Evolutionary conservation across 2,113 vertebrate species (phyloP).

Genomic region (Hipposideros armiger): DNA sequence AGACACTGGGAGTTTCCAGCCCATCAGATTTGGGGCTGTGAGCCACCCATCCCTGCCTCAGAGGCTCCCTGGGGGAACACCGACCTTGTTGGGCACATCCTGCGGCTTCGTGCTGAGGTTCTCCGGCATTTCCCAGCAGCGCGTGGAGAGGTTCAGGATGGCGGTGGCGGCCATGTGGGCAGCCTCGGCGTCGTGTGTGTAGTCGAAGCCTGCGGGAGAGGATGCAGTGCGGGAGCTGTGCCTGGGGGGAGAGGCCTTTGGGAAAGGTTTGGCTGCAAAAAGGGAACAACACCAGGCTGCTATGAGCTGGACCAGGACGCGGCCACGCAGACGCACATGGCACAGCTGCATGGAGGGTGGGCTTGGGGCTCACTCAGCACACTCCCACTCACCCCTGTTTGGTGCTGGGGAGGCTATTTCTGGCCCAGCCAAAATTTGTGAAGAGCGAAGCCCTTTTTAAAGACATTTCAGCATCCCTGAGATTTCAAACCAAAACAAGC

Average conservation of each 20-base stretch:
- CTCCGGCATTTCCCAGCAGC: conserved; percentile 99
- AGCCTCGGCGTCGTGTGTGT: conserved; percentile 96
- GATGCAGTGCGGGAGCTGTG: conserved; percentile 88
- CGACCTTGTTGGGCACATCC: conserved; percentile 92
- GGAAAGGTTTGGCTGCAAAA: conserved; percentile 92
- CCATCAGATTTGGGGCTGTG: too few relatives aligned
- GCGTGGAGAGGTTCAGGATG: conserved; percentile 98
- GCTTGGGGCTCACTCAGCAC: neutral
- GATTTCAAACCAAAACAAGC: neutral
- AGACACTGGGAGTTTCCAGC: too few relatives aligned
- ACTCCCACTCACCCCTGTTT: neutral
- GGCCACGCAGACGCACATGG: rapidly evolving
- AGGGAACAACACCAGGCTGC: conserved; percentile 80
- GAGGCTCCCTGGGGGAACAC: neutral
- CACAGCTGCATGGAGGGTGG: rapidly evolving
- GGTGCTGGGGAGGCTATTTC: neutral
- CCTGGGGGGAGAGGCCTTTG: conserved; percentile 92
- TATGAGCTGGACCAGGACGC: neutral
- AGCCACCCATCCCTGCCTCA: too few relatives aligned
- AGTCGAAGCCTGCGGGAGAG: conserved; percentile 95
- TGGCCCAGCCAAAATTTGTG: neutral
- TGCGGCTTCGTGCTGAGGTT: conserved; percentile 97
- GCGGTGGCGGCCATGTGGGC: conserved; percentile 99
- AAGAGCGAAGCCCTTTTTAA: neutral
- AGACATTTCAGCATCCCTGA: neutral